These are phyloP conservation scores for Ctena decussata DNA, from an alignment of 2,888 invertebrate species.

Conservation along the genomic window DNA sequence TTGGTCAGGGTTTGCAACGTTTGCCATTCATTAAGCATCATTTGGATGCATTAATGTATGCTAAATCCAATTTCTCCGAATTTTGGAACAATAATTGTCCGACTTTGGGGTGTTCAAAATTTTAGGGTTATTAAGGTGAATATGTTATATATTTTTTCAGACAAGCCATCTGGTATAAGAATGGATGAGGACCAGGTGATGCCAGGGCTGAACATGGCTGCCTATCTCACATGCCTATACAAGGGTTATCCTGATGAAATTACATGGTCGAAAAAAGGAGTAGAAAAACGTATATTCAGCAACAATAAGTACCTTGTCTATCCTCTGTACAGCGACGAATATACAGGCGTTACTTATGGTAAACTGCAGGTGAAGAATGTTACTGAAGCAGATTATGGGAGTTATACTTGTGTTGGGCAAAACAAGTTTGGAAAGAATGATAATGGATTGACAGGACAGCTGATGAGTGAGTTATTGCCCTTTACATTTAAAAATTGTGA, in stretches of 20 bases:
- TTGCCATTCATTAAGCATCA: too few relatives aligned
- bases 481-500: background rate
- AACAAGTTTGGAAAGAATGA: constrained; percentile 59
- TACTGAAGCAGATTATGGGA: constrained; percentile 44
- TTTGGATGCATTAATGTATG: too few relatives aligned
- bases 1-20: too few relatives aligned
- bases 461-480: constrained; percentile 45
- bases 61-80: too few relatives aligned
- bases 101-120: too few relatives aligned
- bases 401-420: constrained; percentile 59
- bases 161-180: constrained; percentile 28
- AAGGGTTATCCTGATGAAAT: constrained; percentile 53
- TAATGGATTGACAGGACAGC: constrained; percentile 36
- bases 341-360: constrained; percentile 14
- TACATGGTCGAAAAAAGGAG: constrained; percentile 55
- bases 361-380: constrained; percentile 44
- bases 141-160: background rate
- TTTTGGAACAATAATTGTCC: too few relatives aligned
- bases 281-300: background rate
- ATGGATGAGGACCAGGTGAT: constrained; percentile 37
- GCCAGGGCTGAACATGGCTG: constrained; percentile 43
- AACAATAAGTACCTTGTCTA: constrained; percentile 12
- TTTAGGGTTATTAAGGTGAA: too few relatives aligned
- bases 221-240: constrained; percentile 47
- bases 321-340: background rate